Conservation (phyloP, 2,113 vertebrate genomes). For the Alouatta palliata region DNA sequence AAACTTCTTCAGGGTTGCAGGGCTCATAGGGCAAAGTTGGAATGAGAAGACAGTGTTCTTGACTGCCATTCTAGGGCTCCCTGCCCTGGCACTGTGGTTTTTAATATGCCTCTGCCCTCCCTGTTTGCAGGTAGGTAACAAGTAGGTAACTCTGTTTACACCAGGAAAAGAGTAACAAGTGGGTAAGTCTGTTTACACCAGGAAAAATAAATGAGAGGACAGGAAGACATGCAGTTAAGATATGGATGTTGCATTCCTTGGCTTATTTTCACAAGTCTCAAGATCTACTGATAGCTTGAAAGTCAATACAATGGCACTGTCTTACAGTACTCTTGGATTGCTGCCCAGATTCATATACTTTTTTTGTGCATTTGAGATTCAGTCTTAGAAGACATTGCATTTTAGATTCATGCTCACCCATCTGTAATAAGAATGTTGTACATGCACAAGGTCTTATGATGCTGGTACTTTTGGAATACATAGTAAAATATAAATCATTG, state of each 20-base stretch:
- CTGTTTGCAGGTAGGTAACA: too few relatives aligned
- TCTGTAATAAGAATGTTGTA: neutral
- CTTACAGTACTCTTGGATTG: neutral
- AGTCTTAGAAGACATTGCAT: constrained; percentile 8
- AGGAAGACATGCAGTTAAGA: neutral
- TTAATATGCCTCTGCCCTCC: neutral
- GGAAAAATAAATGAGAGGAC: neutral
- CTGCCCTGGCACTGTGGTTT: neutral
- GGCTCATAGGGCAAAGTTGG: neutral
- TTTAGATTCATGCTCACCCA: constrained; percentile 13
- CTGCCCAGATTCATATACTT: neutral
- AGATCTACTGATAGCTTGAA: neutral
- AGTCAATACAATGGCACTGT: neutral
- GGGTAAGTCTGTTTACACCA: neutral
- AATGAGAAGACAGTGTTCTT: neutral
- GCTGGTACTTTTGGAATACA: neutral
- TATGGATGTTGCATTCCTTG: neutral
- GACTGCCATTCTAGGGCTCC: neutral
- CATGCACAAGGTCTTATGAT: neutral
- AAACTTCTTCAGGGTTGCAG: neutral
- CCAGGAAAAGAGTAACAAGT: neutral
- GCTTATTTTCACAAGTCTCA: constrained; percentile 11
- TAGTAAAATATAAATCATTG: constrained; percentile 28
- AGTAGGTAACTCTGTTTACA: neutral
- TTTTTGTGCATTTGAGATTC: constrained; percentile 24